Base-by-base conservation (phyloP, 2,797 vertebrate species). In the Karalla daura region DNA sequence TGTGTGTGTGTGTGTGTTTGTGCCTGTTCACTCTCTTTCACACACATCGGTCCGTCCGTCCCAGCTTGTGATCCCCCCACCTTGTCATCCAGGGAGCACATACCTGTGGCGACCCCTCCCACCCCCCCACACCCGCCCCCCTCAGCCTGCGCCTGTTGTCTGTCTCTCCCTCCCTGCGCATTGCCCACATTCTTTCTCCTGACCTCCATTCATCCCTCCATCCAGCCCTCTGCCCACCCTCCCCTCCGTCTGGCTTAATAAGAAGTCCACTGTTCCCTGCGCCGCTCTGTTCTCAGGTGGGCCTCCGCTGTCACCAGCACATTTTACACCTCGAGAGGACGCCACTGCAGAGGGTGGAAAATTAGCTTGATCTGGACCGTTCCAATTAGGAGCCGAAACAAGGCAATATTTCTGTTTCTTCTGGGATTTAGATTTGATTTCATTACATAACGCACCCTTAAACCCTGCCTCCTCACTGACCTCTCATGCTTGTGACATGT, bases 181-280 rank as follows among this genome's bases (percentile, higher is more conserved):
- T 94, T 86, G 77, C 83, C 85, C 60, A 41, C 86, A 93, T 93
- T 93, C 92, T 76, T 93, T 87, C 65, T 81, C 49, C 61, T 84
- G 86, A 92, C 86, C 89, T 87, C 82, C 84, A 86, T 89, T 88
- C 86, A 90, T 80, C 74, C 73, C 77, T 82, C 74, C 68, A 43
- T 63, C 70, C 28, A 30, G 69, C 52, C 61, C 63, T 47, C 73
- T 54, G 33, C 58, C 73, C 55, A 36, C 58, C 45, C 66, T 46
- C 41, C 67, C n/a, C 65, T 54, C 64, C 20, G 74, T 80, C 85
- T 81, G 62, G 45, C 72, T 80, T 91, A 80, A 90, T 90, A 87
- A 91, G 75, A 89, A 86, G 56, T 56, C 79, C 32, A 86, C 88
- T 90, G 88, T 91, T 91, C 79, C 41, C 59, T 23, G 49, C 50